Base-by-base conservation (phyloP, 2,888 invertebrate genomes). In the Philopedon plagiatum region DNA sequence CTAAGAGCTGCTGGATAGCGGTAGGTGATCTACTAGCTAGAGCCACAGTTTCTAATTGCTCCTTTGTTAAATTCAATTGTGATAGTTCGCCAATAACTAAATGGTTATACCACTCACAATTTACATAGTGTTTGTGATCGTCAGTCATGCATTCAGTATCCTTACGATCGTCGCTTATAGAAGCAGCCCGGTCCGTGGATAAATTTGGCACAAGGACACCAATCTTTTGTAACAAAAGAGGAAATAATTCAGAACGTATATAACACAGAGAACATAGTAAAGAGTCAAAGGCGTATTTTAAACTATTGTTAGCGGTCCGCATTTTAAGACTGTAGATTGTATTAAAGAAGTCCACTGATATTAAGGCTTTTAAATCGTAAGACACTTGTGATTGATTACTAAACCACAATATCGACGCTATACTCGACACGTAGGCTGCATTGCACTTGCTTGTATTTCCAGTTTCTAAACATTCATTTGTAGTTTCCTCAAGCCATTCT, bases 231-330 rank as follows among this genome's bases (percentile, higher is more conserved):
- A 96, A 85, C 29, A 96, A 83, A 76, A 90, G 87, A 51, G 90
- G 91, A 81, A 95, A 96, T 62, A 94, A 86, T 75, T 92, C 91
- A 0, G 95, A 93, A 77, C 92, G 90, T 29, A 95, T 93, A 84
- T 92, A 94, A 85, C 96, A 96, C 81, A 96, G 89, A 3, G 96
- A 92, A 84, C 96, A 97, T 57, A 97, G 85, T 64, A 95, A 89
- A 80, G 93, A 91, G 85, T 97, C 95, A n/a, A 97, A 89, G 0
- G 95, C 90, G 79, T 92, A 91, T 85, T 96, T 96, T 60, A 96
- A 86, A 1, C 93, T 90, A 66, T 91, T 89, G 44, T 91, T 89
- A 15, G 91, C 89, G 51, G 94, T 87, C n/a, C 88, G 87, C 64
- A 90, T 87, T 18, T 93, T 91, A 93, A 96, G 95, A 61, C 91